Conservation (phyloP, 2,797 vertebrate species). For the Lepilemur septentrionalis region DNA sequence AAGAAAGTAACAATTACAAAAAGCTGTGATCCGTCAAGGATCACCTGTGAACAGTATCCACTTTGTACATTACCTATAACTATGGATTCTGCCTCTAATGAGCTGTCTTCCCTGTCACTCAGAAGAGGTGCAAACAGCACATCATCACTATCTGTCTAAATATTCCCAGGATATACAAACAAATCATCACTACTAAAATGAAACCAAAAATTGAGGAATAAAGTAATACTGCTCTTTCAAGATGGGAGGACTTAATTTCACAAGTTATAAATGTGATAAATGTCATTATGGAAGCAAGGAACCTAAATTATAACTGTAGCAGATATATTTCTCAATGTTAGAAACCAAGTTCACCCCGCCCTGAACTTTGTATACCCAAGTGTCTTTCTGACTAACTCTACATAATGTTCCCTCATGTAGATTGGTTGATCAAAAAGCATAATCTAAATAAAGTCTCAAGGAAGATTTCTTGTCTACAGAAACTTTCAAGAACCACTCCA, state of each 20-base stretch:
- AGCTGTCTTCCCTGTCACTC: not conserved
- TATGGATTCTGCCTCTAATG: not conserved
- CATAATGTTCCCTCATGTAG: not conserved
- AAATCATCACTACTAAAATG: not conserved
- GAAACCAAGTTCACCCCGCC: not conserved
- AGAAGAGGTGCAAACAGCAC: not conserved
- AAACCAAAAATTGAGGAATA: not conserved
- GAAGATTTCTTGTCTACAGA: not conserved
- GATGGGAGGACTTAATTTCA: not conserved
- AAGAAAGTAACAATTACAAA: not conserved
- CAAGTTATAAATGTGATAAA: not conserved
- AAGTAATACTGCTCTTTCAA: not conserved
- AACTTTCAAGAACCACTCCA: not conserved
- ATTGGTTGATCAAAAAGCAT: not conserved
- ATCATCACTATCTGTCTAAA: not conserved
- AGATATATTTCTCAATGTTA: not conserved
- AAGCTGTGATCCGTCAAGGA: not conserved
- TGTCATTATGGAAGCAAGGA: not conserved
- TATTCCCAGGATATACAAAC: not conserved
- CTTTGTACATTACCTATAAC: not conserved
- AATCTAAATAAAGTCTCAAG: not conserved
- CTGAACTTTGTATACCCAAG: not conserved
- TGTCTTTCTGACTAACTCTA: not conserved
- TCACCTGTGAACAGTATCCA: not conserved
- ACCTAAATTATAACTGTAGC: not conserved